Conservation (phyloP, 2,797 vertebrate genomes). For the Perodicticus potto region DNA sequence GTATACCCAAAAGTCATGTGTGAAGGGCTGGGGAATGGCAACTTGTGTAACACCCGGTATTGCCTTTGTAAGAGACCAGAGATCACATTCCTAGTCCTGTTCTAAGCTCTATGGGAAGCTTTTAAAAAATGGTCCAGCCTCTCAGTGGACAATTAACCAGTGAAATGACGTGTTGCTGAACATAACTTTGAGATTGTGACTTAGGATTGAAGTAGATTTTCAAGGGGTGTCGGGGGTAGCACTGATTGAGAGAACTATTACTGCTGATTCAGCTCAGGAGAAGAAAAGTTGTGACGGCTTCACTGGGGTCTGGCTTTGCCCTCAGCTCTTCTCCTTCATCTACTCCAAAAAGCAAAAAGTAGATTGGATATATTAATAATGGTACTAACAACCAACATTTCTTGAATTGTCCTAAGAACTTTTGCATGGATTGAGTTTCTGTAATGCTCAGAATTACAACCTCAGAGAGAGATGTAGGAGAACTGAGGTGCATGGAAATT, state of each 20-base stretch:
- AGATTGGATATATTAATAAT: not conserved
- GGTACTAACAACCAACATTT: not conserved
- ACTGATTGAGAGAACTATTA: not conserved
- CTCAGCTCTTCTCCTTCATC: not conserved
- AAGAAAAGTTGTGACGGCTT: not conserved
- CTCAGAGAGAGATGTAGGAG: not conserved
- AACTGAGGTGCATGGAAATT: not conserved
- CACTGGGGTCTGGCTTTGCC: not conserved
- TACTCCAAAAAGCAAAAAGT: not conserved
- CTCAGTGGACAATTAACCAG: not conserved
- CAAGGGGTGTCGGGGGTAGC: rapidly evolving
- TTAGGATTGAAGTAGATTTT: not conserved
- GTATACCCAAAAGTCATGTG: too few relatives aligned
- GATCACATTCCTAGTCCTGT: not conserved
- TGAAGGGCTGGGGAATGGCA: too few relatives aligned
- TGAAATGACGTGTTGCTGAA: not conserved
- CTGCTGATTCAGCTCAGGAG: not conserved
- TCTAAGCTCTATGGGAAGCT: not conserved
- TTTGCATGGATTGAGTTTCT: not conserved
- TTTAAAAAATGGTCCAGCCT: not conserved
- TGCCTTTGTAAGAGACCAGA: not conserved
- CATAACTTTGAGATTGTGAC: not conserved
- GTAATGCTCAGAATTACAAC: not conserved
- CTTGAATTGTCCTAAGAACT: not conserved
- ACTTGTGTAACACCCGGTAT: not conserved